Conservation (phyloP, 1,140 invertebrate genomes). For the Bradynema listronoti region DNA sequence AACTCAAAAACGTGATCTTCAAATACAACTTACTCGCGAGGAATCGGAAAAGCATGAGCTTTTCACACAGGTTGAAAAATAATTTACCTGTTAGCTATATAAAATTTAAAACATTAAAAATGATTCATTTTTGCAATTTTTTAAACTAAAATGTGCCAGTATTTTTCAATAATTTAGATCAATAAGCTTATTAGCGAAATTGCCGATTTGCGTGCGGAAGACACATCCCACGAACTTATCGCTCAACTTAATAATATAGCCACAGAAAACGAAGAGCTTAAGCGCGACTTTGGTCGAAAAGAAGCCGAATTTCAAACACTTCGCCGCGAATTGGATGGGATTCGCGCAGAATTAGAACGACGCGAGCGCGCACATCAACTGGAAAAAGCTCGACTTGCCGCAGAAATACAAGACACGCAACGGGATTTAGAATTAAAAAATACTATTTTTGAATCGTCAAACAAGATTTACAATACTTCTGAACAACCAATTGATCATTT, state of each 20-base stretch:
- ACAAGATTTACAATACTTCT: too few species aligned
- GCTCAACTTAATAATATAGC: neutral
- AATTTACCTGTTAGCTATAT: neutral
- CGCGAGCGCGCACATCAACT: conserved; percentile 1
- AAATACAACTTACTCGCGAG: conserved; percentile 21
- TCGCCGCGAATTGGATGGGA: neutral
- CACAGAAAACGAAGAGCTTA: conserved; percentile 3
- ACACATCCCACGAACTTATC: neutral
- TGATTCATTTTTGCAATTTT: too few species aligned
- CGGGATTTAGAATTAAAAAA: conserved; percentile 1
- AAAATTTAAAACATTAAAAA: neutral
- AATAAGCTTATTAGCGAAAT: conserved; percentile 21
- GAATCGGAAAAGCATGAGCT: conserved; percentile 27
- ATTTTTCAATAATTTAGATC: conserved; percentile 10
- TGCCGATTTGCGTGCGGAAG: neutral
- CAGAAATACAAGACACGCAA: conserved; percentile 9
- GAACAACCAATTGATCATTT: too few species aligned
- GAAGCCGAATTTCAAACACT: conserved; percentile 1
- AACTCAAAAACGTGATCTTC: conserved; percentile 18
- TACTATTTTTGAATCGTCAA: too few species aligned
- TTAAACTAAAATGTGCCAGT: too few species aligned
- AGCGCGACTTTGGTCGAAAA: conserved; percentile 6
- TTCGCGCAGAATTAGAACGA: conserved; percentile 1
- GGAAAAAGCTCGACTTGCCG: neutral
- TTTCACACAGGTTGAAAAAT: conserved; percentile 10